These are phyloP conservation scores for Philypnodon macrostomus DNA, from an alignment of 2,797 vertebrate genomes.

Conservation along the genomic window DNA sequence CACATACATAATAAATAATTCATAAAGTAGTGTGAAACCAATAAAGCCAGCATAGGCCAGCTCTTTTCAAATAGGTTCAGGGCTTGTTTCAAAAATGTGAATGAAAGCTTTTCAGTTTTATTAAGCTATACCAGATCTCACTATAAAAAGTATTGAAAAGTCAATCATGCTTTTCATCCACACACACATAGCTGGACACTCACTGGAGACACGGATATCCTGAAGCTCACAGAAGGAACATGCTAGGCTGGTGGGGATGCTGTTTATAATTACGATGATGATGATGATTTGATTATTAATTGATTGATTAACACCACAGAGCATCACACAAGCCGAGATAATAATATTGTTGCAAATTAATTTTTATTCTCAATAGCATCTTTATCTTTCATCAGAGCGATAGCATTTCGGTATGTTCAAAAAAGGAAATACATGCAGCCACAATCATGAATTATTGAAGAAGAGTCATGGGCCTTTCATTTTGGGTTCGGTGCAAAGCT, in stretches of 20 bases:
- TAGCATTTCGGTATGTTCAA: neutral
- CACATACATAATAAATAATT: no score
- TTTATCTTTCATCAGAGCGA: slow-evolving; percentile 3
- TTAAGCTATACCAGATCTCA: slow-evolving; percentile 37
- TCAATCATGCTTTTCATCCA: slow-evolving; percentile 47
- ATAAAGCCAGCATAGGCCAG: no score
- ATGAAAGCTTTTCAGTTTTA: slow-evolving; percentile 44
- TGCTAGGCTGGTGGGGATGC: slow-evolving; percentile 16
- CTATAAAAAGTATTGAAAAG: no score
- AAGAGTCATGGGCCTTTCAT: slow-evolving; percentile 10
- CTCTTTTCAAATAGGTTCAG: no score
- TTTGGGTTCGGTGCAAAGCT: slow-evolving; percentile 14
- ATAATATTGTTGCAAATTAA: neutral
- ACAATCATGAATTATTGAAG: slow-evolving; percentile 39
- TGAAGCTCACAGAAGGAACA: slow-evolving; percentile 38
- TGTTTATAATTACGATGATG: slow-evolving; percentile 26
- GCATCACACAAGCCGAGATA: slow-evolving; percentile 11
- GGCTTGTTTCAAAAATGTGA: slow-evolving; percentile 43
- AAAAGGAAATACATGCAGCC: slow-evolving; percentile 3
- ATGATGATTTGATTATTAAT: slow-evolving; percentile 41
- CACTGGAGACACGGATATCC: slow-evolving; percentile 34
- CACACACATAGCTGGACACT: slow-evolving; percentile 24
- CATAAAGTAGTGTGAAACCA: no score
- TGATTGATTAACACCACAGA: slow-evolving; percentile 20
- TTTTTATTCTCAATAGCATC: neutral